Conservation (phyloP, 2,888 invertebrate genomes). For the Hypolimnas misippus region DNA sequence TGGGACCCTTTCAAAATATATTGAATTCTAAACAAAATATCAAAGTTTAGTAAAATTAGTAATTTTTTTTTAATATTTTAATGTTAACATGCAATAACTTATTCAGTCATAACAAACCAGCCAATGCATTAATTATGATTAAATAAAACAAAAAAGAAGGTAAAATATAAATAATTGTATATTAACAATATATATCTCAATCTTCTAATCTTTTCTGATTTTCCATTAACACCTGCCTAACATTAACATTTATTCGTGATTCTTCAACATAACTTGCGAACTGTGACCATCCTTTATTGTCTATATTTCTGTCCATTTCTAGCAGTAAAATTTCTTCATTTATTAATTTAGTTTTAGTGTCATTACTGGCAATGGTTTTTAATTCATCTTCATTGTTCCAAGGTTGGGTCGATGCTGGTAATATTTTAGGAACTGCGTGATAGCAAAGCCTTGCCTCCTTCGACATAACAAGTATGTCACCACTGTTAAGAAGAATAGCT, state of each 20-base stretch:
- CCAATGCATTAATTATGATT: conserved; percentile 44
- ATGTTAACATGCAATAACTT: conserved; percentile 20
- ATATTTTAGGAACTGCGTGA: conserved; percentile 96
- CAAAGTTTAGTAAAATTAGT: neutral
- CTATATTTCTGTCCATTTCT: conserved; percentile 54
- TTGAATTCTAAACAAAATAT: no score
- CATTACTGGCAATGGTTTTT: conserved; percentile 30
- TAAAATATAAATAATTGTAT: conserved; percentile 34
- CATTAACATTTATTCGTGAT: conserved; percentile 96
- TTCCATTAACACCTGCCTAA: conserved; percentile 92
- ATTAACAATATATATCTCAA: conserved; percentile 46
- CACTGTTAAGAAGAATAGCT: conserved; percentile 91
- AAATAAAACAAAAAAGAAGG: conserved; percentile 4
- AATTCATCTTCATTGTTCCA: conserved; percentile 70
- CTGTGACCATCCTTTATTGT: conserved; percentile 78
- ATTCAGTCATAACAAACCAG: conserved; percentile 69
- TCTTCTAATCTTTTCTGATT: conserved; percentile 77
- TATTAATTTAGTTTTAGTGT: conserved; percentile 56
- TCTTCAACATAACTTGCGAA: conserved; percentile 86
- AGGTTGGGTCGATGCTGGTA: conserved; percentile 74
- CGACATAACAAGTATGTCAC: conserved; percentile 96
- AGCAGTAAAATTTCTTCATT: conserved; percentile 48
- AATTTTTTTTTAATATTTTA: neutral
- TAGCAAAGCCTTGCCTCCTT: conserved; percentile 92
- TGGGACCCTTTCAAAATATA: neutral